A percentile compares a stretch with the other conserved stretches of the same genome.
Conservation (phyloP, 2,888 invertebrate genomes). For the Acrobasis repandana region DNA sequence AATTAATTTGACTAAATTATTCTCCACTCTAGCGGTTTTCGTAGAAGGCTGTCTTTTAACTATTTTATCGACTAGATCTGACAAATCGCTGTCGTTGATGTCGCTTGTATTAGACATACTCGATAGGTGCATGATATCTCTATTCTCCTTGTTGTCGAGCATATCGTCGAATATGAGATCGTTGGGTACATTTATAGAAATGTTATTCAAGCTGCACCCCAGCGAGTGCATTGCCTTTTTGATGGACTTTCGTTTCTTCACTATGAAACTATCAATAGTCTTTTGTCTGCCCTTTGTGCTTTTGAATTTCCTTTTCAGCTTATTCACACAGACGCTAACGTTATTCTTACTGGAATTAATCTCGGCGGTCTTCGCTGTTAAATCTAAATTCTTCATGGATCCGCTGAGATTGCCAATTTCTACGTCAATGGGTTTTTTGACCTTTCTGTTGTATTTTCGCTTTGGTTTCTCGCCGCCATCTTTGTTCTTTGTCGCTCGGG, state of each 20-base stretch:
- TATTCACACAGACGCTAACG: conserved; percentile 65
- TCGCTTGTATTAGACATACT: conserved; percentile 54
- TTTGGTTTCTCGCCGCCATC: conserved; percentile 59
- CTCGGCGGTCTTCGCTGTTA: conserved; percentile 39
- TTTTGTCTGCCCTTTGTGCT: conserved; percentile 55
- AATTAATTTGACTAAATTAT: conserved; percentile 61
- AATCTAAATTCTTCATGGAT: conserved; percentile 50
- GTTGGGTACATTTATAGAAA: conserved; percentile 39
- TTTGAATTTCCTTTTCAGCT: conserved; percentile 68
- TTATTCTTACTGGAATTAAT: conserved; percentile 55
- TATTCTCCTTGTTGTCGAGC: conserved; percentile 39
- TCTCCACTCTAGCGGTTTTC: conserved; percentile 61
- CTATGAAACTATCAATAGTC: conserved; percentile 68
- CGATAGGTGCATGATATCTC: conserved; percentile 40
- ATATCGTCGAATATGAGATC: conserved; percentile 28
- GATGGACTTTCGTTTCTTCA: conserved; percentile 55
- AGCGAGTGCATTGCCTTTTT: conserved; percentile 45
- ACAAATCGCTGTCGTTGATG: conserved; percentile 55
- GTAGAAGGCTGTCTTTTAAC: conserved; percentile 50
- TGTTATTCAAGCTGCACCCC: conserved; percentile 50
- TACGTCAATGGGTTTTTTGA: conserved; percentile 45
- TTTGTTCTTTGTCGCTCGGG: conserved; percentile 50
- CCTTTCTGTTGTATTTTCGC: conserved; percentile 65
- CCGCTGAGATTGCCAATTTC: conserved; percentile 43
- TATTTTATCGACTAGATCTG: conserved; percentile 68